phyloP scores from a whole-genome alignment of 2,888 invertebrate species.

The Melanophora roralis region DNA sequence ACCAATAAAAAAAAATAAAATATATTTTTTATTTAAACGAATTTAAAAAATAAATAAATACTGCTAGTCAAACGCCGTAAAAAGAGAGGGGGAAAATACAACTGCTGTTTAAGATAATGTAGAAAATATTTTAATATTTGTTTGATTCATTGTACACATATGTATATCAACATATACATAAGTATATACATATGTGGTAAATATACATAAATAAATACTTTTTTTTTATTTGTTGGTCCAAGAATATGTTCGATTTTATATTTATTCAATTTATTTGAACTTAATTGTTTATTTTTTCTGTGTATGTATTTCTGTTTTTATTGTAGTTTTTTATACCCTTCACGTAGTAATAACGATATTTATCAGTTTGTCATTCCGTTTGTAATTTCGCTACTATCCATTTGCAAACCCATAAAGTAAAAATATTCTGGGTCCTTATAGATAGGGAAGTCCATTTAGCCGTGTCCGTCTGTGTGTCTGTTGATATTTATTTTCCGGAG shows the following conservation, averaged over 20 bases:
- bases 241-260: neutral
- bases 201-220: neutral
- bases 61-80: neutral
- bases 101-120: neutral
- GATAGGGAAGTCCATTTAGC: too few relatives aligned
- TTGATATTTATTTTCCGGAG: too few relatives aligned
- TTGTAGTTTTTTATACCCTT: too few relatives aligned
- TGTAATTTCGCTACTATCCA: too few relatives aligned
- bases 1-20: slow-evolving; percentile 5
- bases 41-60: neutral
- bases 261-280: neutral
- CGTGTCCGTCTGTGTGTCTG: too few relatives aligned
- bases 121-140: neutral
- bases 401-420: too few relatives aligned
- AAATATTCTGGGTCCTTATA: too few relatives aligned
- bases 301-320: too few relatives aligned
- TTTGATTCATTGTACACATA: neutral
- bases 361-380: too few relatives aligned
- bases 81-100: neutral
- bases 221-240: slow-evolving; percentile 30
- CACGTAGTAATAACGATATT: too few relatives aligned
- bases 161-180: too few relatives aligned
- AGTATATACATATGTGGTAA: too few relatives aligned
- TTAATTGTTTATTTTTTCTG: neutral
- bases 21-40: slow-evolving; percentile 22